Conservation (phyloP, 2,888 invertebrate genomes). For the Himalopsyche japonica region DNA sequence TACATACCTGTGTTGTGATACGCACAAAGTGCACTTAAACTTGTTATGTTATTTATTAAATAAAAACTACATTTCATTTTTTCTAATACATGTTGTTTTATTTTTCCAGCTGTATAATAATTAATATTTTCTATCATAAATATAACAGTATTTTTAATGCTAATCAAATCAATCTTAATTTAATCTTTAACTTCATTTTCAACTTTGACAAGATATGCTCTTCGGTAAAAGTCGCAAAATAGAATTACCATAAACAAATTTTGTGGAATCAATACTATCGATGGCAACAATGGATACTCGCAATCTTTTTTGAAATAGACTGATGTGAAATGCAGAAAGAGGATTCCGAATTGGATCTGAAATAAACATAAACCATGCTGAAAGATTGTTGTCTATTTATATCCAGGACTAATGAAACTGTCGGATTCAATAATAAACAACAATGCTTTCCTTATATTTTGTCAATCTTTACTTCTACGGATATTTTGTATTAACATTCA, state of each 20-base stretch:
- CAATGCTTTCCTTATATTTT: no score
- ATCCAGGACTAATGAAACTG: no score
- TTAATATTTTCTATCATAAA: background rate
- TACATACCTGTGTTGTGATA: background rate
- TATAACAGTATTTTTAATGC: background rate
- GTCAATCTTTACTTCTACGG: no score
- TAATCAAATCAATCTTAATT: background rate
- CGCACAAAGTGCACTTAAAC: background rate
- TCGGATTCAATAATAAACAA: no score
- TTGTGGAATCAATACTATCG: conserved; percentile 64
- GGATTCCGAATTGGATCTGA: conserved; percentile 65
- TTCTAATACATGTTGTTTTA: background rate
- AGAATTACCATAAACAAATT: conserved; percentile 69
- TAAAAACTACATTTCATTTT: background rate
- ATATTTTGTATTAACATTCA: no score
- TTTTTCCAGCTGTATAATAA: background rate
- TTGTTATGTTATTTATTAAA: background rate
- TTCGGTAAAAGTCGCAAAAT: conserved; percentile 70
- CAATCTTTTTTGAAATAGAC: conserved; percentile 56
- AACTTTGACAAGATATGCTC: conserved; percentile 52
- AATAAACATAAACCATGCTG: conserved; percentile 40
- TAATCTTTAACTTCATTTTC: conserved; percentile 3
- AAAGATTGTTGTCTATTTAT: background rate
- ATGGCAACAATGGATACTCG: conserved; percentile 58
- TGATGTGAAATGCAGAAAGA: conserved; percentile 59